Conservation (phyloP, 2,797 vertebrate species). For the Yasuhikotakia modesta region DNA sequence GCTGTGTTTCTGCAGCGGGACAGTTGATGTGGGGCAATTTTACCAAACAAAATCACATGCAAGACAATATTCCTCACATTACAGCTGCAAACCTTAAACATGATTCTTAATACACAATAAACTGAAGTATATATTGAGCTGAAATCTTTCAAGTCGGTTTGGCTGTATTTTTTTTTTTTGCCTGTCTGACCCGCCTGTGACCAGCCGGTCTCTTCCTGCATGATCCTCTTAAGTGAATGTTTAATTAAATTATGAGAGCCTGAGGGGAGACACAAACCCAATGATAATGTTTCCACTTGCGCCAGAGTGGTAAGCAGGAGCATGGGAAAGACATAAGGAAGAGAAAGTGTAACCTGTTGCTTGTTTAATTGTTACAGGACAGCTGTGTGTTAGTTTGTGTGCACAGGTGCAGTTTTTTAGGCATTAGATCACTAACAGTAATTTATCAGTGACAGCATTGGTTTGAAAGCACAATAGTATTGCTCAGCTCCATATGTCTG, state of each 20-base stretch:
- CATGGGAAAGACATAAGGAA: conserved; percentile 67
- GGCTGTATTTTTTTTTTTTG: conserved; percentile 48
- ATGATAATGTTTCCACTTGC: conserved; percentile 50
- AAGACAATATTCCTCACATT: background rate
- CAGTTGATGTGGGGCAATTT: background rate
- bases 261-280: conserved; percentile 46
- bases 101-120: background rate
- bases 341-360: conserved; percentile 73
- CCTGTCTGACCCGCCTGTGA: conserved; percentile 54
- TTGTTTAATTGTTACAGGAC: conserved; percentile 24
- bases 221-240: conserved; percentile 58
- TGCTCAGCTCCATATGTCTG: background rate
- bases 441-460: background rate
- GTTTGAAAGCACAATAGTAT: background rate
- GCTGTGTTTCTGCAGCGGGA: background rate
- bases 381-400: conserved; percentile 12
- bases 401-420: background rate
- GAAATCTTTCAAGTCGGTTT: conserved; percentile 32
- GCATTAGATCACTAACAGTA: background rate
- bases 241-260: conserved; percentile 61
- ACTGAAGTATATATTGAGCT: background rate
- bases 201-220: conserved; percentile 57
- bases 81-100: background rate
- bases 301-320: conserved; percentile 65
- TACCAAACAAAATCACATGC: background rate